phyloP scores from a whole-genome alignment of 2,113 vertebrate species.

The Aptenodytes forsteri region DNA sequence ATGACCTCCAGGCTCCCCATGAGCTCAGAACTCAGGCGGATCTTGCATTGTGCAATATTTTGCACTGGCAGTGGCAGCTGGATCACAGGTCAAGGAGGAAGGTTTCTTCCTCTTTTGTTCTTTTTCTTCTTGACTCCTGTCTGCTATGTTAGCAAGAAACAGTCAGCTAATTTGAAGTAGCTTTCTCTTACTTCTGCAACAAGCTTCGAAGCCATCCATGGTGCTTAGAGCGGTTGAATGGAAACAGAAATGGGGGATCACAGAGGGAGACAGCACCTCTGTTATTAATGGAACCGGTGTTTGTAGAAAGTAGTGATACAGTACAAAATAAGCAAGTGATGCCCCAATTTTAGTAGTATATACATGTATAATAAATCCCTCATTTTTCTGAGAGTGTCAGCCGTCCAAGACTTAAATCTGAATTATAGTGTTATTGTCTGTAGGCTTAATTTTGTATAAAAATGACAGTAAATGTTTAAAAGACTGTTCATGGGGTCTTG shows the following conservation, averaged over 20 bases:
- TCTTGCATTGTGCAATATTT: constrained; percentile 8
- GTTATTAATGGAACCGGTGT: neutral
- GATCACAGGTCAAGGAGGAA: constrained; percentile 24
- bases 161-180: neutral
- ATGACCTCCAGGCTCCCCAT: neutral
- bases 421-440: neutral
- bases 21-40: constrained; percentile 4
- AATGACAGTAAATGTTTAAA: neutral
- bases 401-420: neutral
- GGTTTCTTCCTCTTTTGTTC: neutral
- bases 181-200: neutral
- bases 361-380: neutral
- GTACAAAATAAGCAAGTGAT: neutral
- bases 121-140: neutral
- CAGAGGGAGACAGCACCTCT: neutral
- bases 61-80: neutral
- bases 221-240: neutral
- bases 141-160: neutral
- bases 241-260: neutral
- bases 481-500: neutral
- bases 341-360: neutral
- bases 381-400: neutral
- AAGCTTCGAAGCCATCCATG: neutral
- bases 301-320: neutral
- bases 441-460: neutral